Base-by-base conservation (phyloP, 2,888 invertebrate genomes). In the Gasteruption jaculator region DNA sequence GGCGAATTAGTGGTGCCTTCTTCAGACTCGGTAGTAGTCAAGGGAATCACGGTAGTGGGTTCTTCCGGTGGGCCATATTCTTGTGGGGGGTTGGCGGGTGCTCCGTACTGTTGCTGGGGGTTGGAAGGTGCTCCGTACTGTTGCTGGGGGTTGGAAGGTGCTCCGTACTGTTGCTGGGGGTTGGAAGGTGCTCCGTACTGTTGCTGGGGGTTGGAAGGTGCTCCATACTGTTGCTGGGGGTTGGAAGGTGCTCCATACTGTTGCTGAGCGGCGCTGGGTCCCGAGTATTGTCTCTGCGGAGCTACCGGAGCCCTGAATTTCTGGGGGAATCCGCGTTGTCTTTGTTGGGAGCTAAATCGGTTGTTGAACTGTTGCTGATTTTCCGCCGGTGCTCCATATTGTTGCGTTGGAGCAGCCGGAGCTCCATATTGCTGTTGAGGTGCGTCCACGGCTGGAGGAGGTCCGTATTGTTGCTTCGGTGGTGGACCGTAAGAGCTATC, bases 101-200 rank as follows among this genome's bases (percentile, higher is more conserved):
- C 54, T 12, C 50, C 54, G 12, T 73, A 74, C 45, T 71, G 68
- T 12, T 42, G 45, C 25, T 46, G 51, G 14, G 52, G 48, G 11
- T 38, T 36, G 8, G 39, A 53, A 22, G 58, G 47, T 0, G 38
- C 46, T 29, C 57, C 57, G 36, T 58, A 60, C 11, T 57, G 54
- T 6, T 48, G 41, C 12, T 52, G 51, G 0, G 41, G 45, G n/a
- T 29, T 47, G 44, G 54, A 48, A 4, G 50, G 41, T 8, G 45
- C 49, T 12, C 48, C 49, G 8, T 54, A 57, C 16, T 49, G 45
- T 5, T 55, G 48, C 11, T 49, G 50, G 10, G 53, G 48, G 0
- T 20, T 19, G 3, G 41, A 34, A 7, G 46, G 57, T 7, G 60
- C 63, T 38, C 63, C 41, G 14, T 46, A 48, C 22, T 50, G 48